These are phyloP conservation scores for Neolamprologus falcicula DNA, from an alignment of 2,113 vertebrate species.

Conservation along the genomic window DNA sequence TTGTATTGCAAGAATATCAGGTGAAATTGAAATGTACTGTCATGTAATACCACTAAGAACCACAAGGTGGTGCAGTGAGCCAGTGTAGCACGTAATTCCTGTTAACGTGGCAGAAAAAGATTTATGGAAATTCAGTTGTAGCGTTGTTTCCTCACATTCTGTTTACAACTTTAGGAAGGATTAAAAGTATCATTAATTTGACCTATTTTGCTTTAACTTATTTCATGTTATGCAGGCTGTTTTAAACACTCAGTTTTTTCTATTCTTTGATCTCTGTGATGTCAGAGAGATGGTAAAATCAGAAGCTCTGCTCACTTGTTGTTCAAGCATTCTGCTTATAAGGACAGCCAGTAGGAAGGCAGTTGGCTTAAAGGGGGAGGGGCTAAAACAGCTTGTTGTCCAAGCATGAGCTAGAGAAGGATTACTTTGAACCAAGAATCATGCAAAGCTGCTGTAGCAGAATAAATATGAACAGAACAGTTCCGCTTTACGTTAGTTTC, in stretches of 20 bases:
- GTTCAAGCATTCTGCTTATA: not conserved
- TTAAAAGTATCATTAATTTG: not conserved
- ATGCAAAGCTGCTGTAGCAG: not conserved
- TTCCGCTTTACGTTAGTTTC: not conserved
- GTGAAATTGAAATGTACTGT: not conserved
- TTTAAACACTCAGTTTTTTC: not conserved
- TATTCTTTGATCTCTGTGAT: not conserved
- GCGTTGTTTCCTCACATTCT: not conserved
- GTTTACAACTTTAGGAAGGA: not conserved
- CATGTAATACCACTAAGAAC: not conserved
- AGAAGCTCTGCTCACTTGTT: not conserved
- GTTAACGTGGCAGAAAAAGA: not conserved
- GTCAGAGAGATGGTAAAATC: not conserved
- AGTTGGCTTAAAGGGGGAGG: not conserved
- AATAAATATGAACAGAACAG: not conserved
- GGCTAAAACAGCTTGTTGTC: not conserved
- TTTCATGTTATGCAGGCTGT: not conserved
- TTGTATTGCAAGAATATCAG: not conserved
- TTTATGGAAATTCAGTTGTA: not conserved
- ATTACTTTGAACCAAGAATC: not conserved
- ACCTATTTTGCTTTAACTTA: not conserved
- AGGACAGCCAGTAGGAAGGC: not conserved
- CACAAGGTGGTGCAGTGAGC: not conserved
- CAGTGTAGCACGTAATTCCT: not conserved
- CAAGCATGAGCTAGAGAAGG: not conserved